Evolutionary conservation across 1,140 invertebrate species (phyloP).

Genomic region (Heterodera schachtii): DNA sequence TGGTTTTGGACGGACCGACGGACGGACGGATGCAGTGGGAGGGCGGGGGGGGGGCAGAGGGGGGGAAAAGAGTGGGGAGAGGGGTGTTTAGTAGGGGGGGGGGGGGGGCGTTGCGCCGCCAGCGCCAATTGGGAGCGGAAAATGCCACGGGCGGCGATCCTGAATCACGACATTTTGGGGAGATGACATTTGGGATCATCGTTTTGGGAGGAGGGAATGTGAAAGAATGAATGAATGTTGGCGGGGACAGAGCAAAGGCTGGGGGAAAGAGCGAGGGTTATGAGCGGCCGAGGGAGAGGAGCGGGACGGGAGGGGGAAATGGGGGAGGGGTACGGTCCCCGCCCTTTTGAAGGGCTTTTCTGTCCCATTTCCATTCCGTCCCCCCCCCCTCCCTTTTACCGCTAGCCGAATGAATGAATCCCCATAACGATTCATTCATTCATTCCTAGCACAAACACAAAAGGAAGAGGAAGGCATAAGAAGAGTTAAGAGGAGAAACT

Average conservation of each 20-base stretch:
- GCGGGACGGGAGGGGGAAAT: background rate
- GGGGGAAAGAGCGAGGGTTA: background rate
- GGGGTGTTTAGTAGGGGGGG: background rate
- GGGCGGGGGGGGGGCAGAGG: background rate
- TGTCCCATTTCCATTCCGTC: slow-evolving; percentile 5
- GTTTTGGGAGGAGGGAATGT: background rate
- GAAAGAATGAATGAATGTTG: background rate
- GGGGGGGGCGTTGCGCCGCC: background rate
- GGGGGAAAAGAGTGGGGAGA: no score
- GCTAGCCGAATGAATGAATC: background rate
- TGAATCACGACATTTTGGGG: background rate
- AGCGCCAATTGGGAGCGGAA: background rate
- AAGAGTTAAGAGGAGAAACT: background rate
- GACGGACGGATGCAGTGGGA: background rate
- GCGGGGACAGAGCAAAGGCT: background rate
- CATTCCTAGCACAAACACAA: slow-evolving; percentile 15
- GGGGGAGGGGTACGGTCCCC: background rate
- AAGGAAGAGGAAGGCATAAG: background rate
- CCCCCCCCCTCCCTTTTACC: background rate
- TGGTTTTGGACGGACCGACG: background rate
- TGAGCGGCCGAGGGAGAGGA: background rate
- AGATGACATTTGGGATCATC: slow-evolving; percentile 1
- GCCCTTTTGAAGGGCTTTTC: background rate
- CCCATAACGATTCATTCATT: slow-evolving; percentile 16
- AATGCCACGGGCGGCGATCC: background rate